Conservation (phyloP, 2,113 vertebrate genomes). For the Tricholaema leucomelas region DNA sequence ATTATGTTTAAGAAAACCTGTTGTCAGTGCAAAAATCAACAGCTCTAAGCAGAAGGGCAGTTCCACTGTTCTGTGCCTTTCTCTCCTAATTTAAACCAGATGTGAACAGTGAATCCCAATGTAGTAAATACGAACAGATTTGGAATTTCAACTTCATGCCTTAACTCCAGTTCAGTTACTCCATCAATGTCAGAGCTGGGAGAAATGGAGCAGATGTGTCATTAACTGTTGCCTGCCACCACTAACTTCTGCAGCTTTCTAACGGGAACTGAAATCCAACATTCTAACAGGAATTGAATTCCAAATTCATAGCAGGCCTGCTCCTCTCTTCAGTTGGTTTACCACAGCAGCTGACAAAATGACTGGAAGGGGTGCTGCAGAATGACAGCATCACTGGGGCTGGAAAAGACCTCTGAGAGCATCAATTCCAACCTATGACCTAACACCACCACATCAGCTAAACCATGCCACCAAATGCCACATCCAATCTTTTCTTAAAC, state of each 20-base stretch:
- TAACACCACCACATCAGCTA: too few species aligned
- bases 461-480: too few species aligned
- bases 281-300: background rate
- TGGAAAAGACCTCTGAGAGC: too few species aligned
- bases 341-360: background rate
- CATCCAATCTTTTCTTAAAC: too few species aligned
- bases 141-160: conserved; percentile 9
- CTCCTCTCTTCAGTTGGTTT: background rate
- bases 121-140: background rate
- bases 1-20: background rate
- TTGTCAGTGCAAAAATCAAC: background rate
- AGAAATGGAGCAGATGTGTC: conserved; percentile 49
- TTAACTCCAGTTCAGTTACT: conserved; percentile 41
- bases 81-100: conserved; percentile 48
- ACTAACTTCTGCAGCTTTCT: background rate
- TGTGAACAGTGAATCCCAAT: conserved; percentile 36
- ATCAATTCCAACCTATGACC: too few species aligned
- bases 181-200: background rate
- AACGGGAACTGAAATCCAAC: background rate
- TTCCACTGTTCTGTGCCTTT: background rate
- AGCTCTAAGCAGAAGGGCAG: background rate
- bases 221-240: conserved; percentile 52
- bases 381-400: too few species aligned
- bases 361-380: background rate
- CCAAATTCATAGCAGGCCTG: background rate